These are phyloP conservation scores for Indicator maculatus DNA, from an alignment of 2,113 vertebrate genomes.

Conservation along the genomic window DNA sequence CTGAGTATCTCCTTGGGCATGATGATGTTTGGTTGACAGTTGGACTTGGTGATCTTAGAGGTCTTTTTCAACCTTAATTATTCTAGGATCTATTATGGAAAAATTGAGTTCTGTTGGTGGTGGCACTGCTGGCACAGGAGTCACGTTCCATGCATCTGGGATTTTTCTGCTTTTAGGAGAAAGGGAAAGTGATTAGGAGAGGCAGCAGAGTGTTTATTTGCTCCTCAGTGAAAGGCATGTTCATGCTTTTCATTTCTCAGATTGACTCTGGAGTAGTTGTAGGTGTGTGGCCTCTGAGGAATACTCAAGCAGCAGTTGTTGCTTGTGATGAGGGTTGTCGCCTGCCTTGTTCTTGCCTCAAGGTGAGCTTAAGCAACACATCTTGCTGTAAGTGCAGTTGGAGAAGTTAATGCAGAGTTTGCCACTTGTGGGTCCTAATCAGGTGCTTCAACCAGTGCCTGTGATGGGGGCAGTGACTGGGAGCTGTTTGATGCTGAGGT, in stretches of 20 bases:
- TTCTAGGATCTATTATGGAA: not conserved
- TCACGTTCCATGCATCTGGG: fast-evolving
- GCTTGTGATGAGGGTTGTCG: fast-evolving
- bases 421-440: not conserved
- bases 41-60: too few relatives aligned
- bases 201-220: not conserved
- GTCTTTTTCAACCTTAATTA: too few relatives aligned
- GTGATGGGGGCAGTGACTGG: fast-evolving
- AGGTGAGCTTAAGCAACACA: not conserved
- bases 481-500: not conserved
- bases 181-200: not conserved
- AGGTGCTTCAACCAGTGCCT: fast-evolving
- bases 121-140: not conserved
- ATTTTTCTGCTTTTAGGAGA: not conserved
- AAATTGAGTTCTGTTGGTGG: fast-evolving
- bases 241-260: fast-evolving
- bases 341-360: fast-evolving
- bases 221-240: not conserved
- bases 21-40: too few relatives aligned
- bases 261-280: not conserved
- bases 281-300: fast-evolving
- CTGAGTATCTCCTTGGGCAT: not conserved
- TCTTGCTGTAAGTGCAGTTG: not conserved
- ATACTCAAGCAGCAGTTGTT: not conserved
- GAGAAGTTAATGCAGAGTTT: not conserved